These are phyloP conservation scores for Podarcis muralis DNA, from an alignment of 2,113 vertebrate genomes.

Conservation along the genomic window DNA sequence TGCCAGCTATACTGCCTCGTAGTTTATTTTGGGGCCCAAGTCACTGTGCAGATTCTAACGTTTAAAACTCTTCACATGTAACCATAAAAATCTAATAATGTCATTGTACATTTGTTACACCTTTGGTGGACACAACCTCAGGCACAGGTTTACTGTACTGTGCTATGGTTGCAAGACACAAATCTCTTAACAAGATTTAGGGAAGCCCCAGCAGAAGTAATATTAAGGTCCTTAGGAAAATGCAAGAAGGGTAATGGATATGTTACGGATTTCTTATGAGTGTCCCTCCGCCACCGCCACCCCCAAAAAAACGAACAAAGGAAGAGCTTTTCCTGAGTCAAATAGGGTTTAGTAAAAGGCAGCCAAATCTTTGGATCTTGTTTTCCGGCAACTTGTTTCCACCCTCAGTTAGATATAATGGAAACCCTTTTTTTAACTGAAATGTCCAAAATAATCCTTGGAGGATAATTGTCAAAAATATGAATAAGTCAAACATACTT, in stretches of 20 bases:
- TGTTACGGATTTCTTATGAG: background rate
- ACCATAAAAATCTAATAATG: background rate
- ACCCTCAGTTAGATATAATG: background rate
- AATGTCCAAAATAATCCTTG: background rate
- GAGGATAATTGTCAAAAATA: background rate
- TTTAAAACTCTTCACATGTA: background rate
- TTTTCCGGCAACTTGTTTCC: background rate
- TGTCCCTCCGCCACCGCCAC: too few relatives aligned
- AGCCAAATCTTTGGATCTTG: background rate
- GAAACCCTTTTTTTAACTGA: constrained; percentile 7
- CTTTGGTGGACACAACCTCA: background rate
- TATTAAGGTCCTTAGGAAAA: background rate
- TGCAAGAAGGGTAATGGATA: background rate
- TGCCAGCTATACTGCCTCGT: background rate
- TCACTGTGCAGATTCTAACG: background rate
- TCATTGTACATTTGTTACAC: background rate
- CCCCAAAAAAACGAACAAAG: background rate
- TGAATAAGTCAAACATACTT: background rate
- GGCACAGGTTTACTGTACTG: background rate
- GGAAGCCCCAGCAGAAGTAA: background rate
- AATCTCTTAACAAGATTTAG: background rate
- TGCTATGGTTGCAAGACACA: background rate
- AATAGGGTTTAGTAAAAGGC: fast-evolving
- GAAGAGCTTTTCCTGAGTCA: background rate
- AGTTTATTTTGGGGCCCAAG: background rate